These are phyloP conservation scores for Penaeus chinensis DNA, from an alignment of 1,140 invertebrate species.

Conservation along the genomic window DNA sequence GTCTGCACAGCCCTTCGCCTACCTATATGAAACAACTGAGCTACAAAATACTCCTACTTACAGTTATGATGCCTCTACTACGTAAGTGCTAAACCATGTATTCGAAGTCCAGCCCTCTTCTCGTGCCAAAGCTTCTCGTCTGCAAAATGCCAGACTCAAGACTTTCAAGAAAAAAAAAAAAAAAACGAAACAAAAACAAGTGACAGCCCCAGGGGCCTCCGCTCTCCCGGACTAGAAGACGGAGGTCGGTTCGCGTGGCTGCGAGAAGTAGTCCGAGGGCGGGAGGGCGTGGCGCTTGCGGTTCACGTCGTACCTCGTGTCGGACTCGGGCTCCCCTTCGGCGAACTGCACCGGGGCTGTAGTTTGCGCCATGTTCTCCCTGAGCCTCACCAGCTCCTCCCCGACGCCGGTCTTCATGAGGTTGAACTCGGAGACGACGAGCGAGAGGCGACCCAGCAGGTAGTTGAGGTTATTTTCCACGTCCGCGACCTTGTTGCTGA, in stretches of 20 bases:
- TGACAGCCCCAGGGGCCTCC: too few species aligned
- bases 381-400: constrained; percentile 57
- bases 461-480: constrained; percentile 89
- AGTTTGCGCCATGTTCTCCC: constrained; percentile 44
- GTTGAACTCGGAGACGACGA: constrained; percentile 88
- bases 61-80: too few species aligned
- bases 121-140: too few species aligned
- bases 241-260: background rate
- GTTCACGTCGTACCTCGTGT: constrained; percentile 37
- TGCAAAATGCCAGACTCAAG: too few species aligned
- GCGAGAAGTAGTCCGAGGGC: background rate
- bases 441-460: constrained; percentile 80
- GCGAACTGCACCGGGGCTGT: constrained; percentile 25
- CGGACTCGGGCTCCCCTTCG: constrained; percentile 24
- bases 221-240: background rate
- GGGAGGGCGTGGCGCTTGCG: constrained; percentile 39
- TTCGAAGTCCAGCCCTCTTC: too few species aligned
- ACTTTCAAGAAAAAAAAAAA: too few species aligned
- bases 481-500: constrained; percentile 83
- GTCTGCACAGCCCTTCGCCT: too few species aligned
- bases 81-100: too few species aligned
- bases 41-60: too few species aligned
- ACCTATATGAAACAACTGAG: too few species aligned
- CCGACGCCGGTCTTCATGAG: constrained; percentile 76
- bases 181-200: too few species aligned